These are phyloP conservation scores for Sarcophaga bullata DNA, from an alignment of 1,140 invertebrate genomes.

Conservation along the genomic window DNA sequence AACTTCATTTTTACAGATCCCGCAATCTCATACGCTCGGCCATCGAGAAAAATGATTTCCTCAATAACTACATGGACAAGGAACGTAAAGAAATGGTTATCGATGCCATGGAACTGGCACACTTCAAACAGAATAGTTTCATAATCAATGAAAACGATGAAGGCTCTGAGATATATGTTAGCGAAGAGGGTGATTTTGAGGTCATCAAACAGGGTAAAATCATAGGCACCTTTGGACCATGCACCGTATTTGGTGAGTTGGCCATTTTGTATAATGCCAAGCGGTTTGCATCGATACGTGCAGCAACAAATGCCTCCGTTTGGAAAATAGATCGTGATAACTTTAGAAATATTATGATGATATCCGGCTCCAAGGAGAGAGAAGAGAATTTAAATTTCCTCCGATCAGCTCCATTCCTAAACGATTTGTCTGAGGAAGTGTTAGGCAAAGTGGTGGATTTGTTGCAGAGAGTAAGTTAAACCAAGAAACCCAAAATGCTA, in stretches of 20 bases:
- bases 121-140: slow-evolving; percentile 77
- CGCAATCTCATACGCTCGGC: slow-evolving; percentile 69
- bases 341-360: slow-evolving; percentile 90
- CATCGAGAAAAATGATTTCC: slow-evolving; percentile 89
- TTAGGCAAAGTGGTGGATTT: slow-evolving; percentile 90
- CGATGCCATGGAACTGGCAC: slow-evolving; percentile 89
- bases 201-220: slow-evolving; percentile 83
- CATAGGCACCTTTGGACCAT: slow-evolving; percentile 82
- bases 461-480: slow-evolving; percentile 78
- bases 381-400: slow-evolving; percentile 87
- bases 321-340: slow-evolving; percentile 88
- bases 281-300: slow-evolving; percentile 85
- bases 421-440: slow-evolving; percentile 82
- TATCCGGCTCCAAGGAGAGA: slow-evolving; percentile 79
- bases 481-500: not conserved
- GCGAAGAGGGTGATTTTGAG: slow-evolving; percentile 85
- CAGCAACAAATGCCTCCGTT: slow-evolving; percentile 81
- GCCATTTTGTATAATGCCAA: slow-evolving; percentile 94
- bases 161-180: slow-evolving; percentile 83
- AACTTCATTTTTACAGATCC: slow-evolving; percentile 62
- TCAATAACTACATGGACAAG: slow-evolving; percentile 88
- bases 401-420: slow-evolving; percentile 84
- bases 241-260: slow-evolving; percentile 90
- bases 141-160: slow-evolving; percentile 90
- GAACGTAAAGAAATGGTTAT: slow-evolving; percentile 86